These are phyloP conservation scores for Trisateles emortualis DNA, from an alignment of 2,888 invertebrate genomes.

Conservation along the genomic window DNA sequence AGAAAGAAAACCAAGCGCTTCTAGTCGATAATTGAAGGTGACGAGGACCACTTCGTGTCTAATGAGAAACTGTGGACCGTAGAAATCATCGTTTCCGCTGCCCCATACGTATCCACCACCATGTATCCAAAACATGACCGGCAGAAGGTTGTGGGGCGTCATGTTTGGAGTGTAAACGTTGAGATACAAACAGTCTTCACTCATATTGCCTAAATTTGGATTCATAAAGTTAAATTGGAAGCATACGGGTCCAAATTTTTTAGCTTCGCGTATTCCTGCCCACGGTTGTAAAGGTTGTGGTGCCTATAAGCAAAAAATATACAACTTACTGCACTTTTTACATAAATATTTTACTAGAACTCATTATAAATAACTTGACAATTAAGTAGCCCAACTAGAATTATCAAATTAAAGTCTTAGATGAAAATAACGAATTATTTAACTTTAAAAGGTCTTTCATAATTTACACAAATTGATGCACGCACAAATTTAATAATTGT, in stretches of 20 bases:
- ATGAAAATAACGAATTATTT: too few relatives aligned
- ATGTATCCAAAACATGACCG: conserved; percentile 77
- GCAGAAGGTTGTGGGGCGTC: conserved; percentile 49
- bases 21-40: conserved; percentile 76
- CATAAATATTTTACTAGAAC: neutral
- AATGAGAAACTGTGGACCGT: conserved; percentile 73
- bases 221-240: conserved; percentile 15
- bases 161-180: conserved; percentile 73
- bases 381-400: too few relatives aligned
- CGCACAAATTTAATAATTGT: too few relatives aligned
- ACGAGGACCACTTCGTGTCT: conserved; percentile 70
- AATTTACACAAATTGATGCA: too few relatives aligned
- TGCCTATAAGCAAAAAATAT: conserved; percentile 45
- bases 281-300: conserved; percentile 59
- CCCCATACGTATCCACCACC: conserved; percentile 68
- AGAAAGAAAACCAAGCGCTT: conserved; percentile 71
- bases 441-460: too few relatives aligned
- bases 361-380: too few relatives aligned
- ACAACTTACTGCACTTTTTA: neutral
- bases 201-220: conserved; percentile 42
- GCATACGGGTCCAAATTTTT: conserved; percentile 51
- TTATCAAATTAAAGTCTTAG: too few relatives aligned
- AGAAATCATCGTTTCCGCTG: conserved; percentile 64
- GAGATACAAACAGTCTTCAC: conserved; percentile 74
- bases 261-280: conserved; percentile 63